phyloP scores from a whole-genome alignment of 1,140 invertebrate species.

The Spodoptera litura region DNA sequence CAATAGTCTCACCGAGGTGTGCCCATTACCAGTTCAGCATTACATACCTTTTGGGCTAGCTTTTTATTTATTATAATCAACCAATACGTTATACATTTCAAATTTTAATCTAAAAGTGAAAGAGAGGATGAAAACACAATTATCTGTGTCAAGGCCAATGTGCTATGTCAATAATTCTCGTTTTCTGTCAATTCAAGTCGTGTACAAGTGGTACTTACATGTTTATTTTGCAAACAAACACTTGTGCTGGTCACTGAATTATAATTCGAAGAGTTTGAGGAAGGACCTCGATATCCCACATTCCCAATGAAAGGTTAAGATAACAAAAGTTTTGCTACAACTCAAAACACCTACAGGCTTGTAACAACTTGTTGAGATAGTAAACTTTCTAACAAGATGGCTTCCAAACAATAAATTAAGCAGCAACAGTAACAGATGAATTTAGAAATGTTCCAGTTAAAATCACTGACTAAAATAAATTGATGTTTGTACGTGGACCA shows the following conservation, averaged over 20 bases:
- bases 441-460: not conserved
- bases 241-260: not conserved
- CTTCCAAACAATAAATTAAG: slow-evolving; percentile 37
- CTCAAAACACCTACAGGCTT: slow-evolving; percentile 36
- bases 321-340: slow-evolving; percentile 37
- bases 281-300: not conserved
- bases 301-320: slow-evolving; percentile 14
- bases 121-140: too few species aligned
- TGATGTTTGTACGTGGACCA: not conserved
- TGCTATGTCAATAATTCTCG: too few species aligned
- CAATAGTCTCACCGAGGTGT: too few species aligned
- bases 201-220: too few species aligned
- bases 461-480: too few species aligned
- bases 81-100: too few species aligned
- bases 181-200: too few species aligned
- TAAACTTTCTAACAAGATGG: slow-evolving; percentile 23
- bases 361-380: slow-evolving; percentile 36
- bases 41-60: too few species aligned
- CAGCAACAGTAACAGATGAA: slow-evolving; percentile 18
- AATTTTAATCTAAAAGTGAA: too few species aligned
- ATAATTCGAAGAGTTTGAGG: not conserved
- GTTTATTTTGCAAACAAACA: not conserved
- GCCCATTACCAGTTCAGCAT: too few species aligned
- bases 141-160: too few species aligned
- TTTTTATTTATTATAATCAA: too few species aligned